Evolutionary conservation across 64 coral and sea anemone genomes (phyloP), one percentile per base, ranked within the genome.

Genomic region (Catalaphyllia jardinei): DNA sequence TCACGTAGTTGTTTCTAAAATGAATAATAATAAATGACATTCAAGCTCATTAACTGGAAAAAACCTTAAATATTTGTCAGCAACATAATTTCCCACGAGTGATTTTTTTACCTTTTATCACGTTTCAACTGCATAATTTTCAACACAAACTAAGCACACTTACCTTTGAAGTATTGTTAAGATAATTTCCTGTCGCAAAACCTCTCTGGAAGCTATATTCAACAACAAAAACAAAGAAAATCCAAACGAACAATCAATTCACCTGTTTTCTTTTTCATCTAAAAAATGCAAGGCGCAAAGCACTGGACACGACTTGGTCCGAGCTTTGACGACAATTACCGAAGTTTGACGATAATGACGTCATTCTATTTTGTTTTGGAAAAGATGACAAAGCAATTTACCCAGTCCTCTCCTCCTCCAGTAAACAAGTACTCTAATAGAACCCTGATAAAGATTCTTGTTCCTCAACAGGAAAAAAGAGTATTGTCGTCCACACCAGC

Each of bases 331-430:
- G 59, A 65, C 16, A 39, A 10, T 85, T 85, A 17, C 35, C 38
- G 62, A 85, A 72, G 80, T 11, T 64, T 39, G 16, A 62, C 19
- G 30, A 83, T 17, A n/a, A 11, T 67, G 65, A 39, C 79, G 31
- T 22, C 31, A 64, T 29, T 69, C 12, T 11, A 0, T 69, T 2
- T n/a, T 9, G 5, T 69, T 8, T 25, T 22, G 63, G 63, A 79
- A 61, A 63, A 60, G 79, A 85, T 85, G 81, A 85, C 81, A 71
- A 29, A 65, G 62, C 80, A 83, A 15, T 5, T 69, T 71, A 17
- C 39, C 38, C 62, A 71, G 81, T 85, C 63, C 62, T 85, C 63
- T 64, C 15, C 11, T 67, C 31, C 20, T 27, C 14, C 8, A 16
- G 63, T 85, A 85, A 85, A 85, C 81, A 85, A 85, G 39, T 64